These are phyloP conservation scores for Cantharis flavilabris DNA, from an alignment of 2,888 invertebrate species.

Conservation along the genomic window DNA sequence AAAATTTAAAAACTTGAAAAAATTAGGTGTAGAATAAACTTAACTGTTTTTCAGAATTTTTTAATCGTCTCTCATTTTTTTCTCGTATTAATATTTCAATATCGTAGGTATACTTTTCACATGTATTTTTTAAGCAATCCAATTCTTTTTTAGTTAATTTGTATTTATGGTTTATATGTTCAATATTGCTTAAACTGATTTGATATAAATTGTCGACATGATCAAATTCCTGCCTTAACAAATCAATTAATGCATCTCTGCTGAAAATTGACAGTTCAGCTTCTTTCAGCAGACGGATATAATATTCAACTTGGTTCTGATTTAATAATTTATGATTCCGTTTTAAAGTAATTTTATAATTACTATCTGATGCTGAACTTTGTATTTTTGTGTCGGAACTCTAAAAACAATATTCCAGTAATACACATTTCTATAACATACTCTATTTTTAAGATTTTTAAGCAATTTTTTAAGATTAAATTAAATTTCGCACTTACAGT, in stretches of 20 bases:
- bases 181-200: slow-evolving; percentile 38
- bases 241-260: slow-evolving; percentile 40
- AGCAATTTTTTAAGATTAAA: too few species aligned
- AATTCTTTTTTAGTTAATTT: slow-evolving; percentile 35
- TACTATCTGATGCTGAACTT: neutral
- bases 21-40: neutral
- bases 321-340: neutral
- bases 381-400: too few species aligned
- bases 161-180: slow-evolving; percentile 39
- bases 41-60: neutral
- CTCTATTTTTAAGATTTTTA: too few species aligned
- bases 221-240: slow-evolving; percentile 40
- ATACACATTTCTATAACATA: too few species aligned
- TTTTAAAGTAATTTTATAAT: neutral
- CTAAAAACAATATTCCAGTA: neutral
- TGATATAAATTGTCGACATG: slow-evolving; percentile 40
- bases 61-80: neutral
- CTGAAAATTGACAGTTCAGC: slow-evolving; percentile 36
- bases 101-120: slow-evolving; percentile 23
- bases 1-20: neutral
- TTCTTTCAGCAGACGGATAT: slow-evolving; percentile 30
- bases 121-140: slow-evolving; percentile 33
- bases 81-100: neutral
- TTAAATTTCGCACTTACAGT: too few species aligned
- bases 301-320: slow-evolving; percentile 1